Evolutionary conservation across 2,113 vertebrate species (phyloP).

Genomic region (Heliornis fulica): DNA sequence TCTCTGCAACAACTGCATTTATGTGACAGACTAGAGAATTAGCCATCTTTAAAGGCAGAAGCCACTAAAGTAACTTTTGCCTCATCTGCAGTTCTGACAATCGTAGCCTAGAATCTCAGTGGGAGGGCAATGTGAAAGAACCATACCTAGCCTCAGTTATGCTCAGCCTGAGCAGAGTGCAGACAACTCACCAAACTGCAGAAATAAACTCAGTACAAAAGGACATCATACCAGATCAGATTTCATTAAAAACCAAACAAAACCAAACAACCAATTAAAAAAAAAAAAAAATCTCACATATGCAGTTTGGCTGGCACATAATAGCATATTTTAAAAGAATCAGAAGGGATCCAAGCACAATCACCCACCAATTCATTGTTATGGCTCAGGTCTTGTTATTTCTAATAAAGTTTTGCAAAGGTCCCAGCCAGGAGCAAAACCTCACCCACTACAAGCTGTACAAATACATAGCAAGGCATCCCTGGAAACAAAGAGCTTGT

Average conservation of each 20-base stretch:
- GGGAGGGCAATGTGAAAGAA: slow-evolving; percentile 26
- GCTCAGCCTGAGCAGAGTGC: not conserved
- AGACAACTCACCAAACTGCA: not conserved
- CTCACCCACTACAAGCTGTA: not conserved
- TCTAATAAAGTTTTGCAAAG: not conserved
- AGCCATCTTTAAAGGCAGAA: not conserved
- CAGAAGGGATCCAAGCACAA: not conserved
- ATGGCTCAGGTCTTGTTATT: not conserved
- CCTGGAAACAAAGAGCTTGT: not conserved
- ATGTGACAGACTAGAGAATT: not conserved
- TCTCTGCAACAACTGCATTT: slow-evolving; percentile 10
- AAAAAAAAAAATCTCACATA: not conserved
- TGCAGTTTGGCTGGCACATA: not conserved
- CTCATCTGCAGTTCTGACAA: slow-evolving; percentile 55
- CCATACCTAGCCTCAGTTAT: not conserved
- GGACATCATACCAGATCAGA: not conserved
- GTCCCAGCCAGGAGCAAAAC: not conserved
- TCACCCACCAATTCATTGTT: not conserved
- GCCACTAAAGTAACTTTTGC: slow-evolving; percentile 47
- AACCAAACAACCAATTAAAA: no score
- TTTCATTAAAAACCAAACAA: no score
- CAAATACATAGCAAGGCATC: not conserved
- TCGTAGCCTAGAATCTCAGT: not conserved
- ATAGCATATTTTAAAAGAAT: not conserved
- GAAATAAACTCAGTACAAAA: not conserved